These are phyloP conservation scores for Orchesella flavescens DNA, from an alignment of 2,888 invertebrate species.

Conservation along the genomic window DNA sequence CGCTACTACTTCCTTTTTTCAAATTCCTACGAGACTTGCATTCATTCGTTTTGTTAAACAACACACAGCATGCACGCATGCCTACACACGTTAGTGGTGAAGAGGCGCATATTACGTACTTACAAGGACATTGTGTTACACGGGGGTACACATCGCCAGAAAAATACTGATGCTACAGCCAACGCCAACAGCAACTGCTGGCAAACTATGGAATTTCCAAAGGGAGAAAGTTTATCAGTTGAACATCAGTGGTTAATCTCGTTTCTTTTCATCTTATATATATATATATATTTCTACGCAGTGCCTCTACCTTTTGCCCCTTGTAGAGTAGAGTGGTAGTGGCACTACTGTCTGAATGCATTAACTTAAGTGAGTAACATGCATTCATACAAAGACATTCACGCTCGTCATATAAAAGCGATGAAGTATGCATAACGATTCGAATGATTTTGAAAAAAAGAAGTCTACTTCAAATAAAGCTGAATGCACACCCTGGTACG, in stretches of 20 bases:
- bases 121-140: neutral
- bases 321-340: too few species aligned
- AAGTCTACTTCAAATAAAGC: neutral
- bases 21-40: neutral
- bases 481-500: too few species aligned
- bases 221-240: slow-evolving; percentile 25
- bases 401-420: neutral
- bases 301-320: too few species aligned
- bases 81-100: neutral
- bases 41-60: neutral
- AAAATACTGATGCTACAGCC: too few species aligned
- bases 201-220: slow-evolving; percentile 1
- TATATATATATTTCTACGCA: too few species aligned
- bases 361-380: too few species aligned
- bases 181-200: too few species aligned
- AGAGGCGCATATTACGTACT: neutral
- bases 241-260: slow-evolving; percentile 8
- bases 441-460: slow-evolving; percentile 14
- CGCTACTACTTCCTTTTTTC: slow-evolving; percentile 3
- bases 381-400: too few species aligned
- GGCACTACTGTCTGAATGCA: too few species aligned
- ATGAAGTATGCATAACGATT: slow-evolving; percentile 27
- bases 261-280: neutral
- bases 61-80: neutral
- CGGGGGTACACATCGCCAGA: neutral